A percentile compares a stretch with the other conserved stretches of the same genome.
phyloP scores from a whole-genome alignment of 2,888 invertebrate genomes.

The Cylindroiulus punctatus region DNA sequence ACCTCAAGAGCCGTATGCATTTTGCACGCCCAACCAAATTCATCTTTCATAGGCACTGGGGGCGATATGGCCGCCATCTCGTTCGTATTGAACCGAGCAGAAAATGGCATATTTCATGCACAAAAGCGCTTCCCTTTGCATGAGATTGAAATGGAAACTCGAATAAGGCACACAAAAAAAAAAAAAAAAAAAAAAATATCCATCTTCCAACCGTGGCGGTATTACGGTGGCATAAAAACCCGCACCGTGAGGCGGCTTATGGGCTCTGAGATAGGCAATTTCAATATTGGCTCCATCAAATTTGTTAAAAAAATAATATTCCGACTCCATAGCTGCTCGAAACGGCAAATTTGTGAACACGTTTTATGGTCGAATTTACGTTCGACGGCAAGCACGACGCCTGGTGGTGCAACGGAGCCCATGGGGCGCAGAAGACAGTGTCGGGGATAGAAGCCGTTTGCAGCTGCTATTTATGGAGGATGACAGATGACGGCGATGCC shows the following conservation, averaged over 20 bases:
- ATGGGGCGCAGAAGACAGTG: background rate
- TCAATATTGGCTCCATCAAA: background rate
- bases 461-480: constrained; percentile 19
- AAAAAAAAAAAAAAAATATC: background rate
- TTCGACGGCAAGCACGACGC: background rate
- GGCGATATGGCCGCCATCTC: constrained; percentile 13
- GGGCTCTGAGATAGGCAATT: background rate
- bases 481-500: constrained; percentile 11
- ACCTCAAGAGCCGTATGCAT: constrained; percentile 7
- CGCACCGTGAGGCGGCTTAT: background rate
- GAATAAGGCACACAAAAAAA: no score
- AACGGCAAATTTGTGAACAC: background rate
- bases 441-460: background rate
- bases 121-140: background rate
- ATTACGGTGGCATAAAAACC: background rate
- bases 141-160: background rate
- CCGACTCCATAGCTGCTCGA: background rate
- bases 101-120: constrained; percentile 37
- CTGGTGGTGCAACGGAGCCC: background rate
- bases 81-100: constrained; percentile 12
- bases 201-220: background rate
- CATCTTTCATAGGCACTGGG: background rate
- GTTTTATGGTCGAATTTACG: background rate
- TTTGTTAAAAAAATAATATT: constrained; percentile 36
- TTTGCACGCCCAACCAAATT: constrained; percentile 13